A percentile compares a stretch with the other conserved stretches of the same genome.
These are phyloP conservation scores for Agapetus fuscipes DNA, from an alignment of 2,888 invertebrate genomes.

Conservation along the genomic window DNA sequence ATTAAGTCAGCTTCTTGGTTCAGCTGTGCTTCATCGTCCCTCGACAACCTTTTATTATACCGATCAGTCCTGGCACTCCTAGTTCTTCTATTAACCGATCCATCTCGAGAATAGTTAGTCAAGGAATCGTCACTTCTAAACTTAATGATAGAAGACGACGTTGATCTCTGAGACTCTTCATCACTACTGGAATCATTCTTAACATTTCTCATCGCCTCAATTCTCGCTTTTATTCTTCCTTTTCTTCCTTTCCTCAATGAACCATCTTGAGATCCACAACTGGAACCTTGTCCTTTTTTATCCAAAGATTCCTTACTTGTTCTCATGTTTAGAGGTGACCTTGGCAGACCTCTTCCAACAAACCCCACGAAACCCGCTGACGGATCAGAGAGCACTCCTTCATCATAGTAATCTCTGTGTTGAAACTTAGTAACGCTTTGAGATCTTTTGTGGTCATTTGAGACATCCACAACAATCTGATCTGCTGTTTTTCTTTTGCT, in stretches of 20 bases:
- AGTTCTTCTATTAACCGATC: conserved; percentile 52
- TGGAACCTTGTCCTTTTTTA: conserved; percentile 29
- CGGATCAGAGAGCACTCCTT: conserved; percentile 50
- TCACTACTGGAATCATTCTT: conserved; percentile 59
- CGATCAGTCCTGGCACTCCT: conserved; percentile 71
- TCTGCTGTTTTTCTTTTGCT: conserved; percentile 42
- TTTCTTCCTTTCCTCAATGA: conserved; percentile 45
- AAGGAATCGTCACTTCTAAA: conserved; percentile 62
- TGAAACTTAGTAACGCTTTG: conserved; percentile 40
- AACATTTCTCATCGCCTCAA: conserved; percentile 55
- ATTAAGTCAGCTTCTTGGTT: conserved; percentile 46
- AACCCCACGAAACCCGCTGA: conserved; percentile 43
- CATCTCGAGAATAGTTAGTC: conserved; percentile 45
- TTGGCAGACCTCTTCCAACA: conserved; percentile 30
- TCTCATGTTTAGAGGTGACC: conserved; percentile 26
- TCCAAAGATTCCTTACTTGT: conserved; percentile 32
- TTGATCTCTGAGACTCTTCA: conserved; percentile 60
- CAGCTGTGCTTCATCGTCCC: conserved; percentile 54
- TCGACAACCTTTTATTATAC: conserved; percentile 64
- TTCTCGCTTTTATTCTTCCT: conserved; percentile 54
- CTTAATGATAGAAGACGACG: conserved; percentile 53
- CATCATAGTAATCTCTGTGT: conserved; percentile 35
- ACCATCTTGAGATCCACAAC: conserved; percentile 42
- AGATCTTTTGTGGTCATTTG: conserved; percentile 40
- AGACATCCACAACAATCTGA: conserved; percentile 53